Base-by-base conservation (phyloP, 2,797 vertebrate species). In the Pteronotus mesoamericanus region DNA sequence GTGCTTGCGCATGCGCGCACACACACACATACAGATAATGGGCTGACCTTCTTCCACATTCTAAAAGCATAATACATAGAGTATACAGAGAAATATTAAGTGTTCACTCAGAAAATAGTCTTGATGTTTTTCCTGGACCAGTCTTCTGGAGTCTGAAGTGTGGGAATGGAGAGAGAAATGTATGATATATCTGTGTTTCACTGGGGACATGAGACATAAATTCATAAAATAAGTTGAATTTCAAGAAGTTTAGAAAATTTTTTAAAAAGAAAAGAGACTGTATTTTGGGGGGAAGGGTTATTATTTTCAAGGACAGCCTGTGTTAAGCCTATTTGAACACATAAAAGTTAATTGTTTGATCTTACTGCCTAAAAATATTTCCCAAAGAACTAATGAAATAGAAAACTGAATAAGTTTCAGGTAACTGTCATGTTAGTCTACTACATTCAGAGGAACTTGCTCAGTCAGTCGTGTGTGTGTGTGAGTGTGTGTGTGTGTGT, bases 311-410 rank as follows among this genome's bases (percentile, higher is more conserved):
- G 37, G 6, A n/a, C 0, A 26, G 24, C 77, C 39, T 21, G 1
- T 14, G 39, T 26, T n/a, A 44, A 59, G 14, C 15, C 57, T 53
- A 1, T 71, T 66, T 71, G 29, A 85, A 77, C 22, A n/a, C 3
- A 48, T 39, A 29, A 37, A 53, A 69, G 26, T n/a, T 83, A 46
- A 71, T 75, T 51, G 19, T 59, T 78, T 88, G 9, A 29, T 93
- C 48, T 83, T 14, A 22, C 11, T 74, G 16, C 37, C 53, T 78
- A 48, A 57, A 66, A 39, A 34, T 55, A 74, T 51, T 88, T 94
- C 48, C 48, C 26, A 46, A 37, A 59, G n/a, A 88, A 44, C 26
- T 2, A 57, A 80, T 6, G 2, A 9, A 46, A 68, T 55, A 71
- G 19, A 92, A 92, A 86, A 16, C 32, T 59, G 39, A 53, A 42